Evolutionary conservation across 1,140 invertebrate species (phyloP).

Genomic region (Procambarus virginalis): DNA sequence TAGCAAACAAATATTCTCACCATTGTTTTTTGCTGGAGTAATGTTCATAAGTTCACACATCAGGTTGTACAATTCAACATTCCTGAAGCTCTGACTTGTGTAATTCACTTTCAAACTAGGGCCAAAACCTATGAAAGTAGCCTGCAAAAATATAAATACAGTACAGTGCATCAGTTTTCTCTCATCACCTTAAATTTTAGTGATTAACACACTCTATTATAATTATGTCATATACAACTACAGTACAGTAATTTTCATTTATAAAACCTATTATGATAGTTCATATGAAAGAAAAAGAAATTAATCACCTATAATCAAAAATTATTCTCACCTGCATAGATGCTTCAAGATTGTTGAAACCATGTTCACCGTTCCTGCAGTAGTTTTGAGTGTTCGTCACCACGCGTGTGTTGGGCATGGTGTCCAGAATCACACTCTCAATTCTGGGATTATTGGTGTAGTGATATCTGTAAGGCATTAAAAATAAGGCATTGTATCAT

Average conservation of each 20-base stretch:
- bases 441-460: constrained; percentile 60
- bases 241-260: no score
- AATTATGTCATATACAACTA: no score
- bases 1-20: constrained; percentile 3
- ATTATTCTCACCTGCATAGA: constrained; percentile 67
- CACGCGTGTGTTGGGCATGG: constrained; percentile 29
- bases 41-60: constrained; percentile 74
- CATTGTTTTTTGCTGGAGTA: constrained; percentile 74
- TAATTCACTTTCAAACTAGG: constrained; percentile 74
- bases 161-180: no score
- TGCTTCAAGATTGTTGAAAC: constrained; percentile 65
- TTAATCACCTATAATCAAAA: not conserved
- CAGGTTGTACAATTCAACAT: constrained; percentile 76
- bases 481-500: not conserved
- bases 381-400: constrained; percentile 37
- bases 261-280: no score
- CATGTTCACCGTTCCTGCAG: constrained; percentile 65
- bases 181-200: no score
- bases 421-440: constrained; percentile 60
- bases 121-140: constrained; percentile 75
- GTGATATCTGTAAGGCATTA: constrained; percentile 49
- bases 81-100: constrained; percentile 72
- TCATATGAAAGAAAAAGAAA: no score
- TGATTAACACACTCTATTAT: no score
- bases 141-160: constrained; percentile 59